Base-by-base conservation (phyloP, 2,797 vertebrate genomes). In the Gambelia wislizenii region DNA sequence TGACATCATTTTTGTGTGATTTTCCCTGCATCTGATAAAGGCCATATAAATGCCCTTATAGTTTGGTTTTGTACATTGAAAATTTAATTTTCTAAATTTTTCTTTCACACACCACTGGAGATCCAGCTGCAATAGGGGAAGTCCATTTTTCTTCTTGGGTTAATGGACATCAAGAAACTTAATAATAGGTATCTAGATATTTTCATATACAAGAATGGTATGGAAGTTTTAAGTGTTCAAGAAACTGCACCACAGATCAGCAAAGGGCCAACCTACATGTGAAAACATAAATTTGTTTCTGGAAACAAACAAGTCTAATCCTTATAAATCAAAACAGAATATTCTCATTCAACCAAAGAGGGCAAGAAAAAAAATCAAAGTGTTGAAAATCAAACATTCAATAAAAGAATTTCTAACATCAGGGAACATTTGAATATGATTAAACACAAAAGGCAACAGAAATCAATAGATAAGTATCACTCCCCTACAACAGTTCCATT, bases 311-410 rank as follows among this genome's bases (percentile, higher is more conserved):
- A 22, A 47, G 36, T 74, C 70, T 22, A 61, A 77, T 91, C 92
- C 70, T 61, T 91, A 36, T 93, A 92, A 89, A 70, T 86, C 12
- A 91, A 86, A 56, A 7, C 14, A 6, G 10, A 0, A n/a, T 9
- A 75, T 82, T 92, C 89, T 92, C 64, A 59, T 92, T 93, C 84
- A 91, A 8, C 86, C 64, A 84, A 70, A 76, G 1, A 84, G 30
- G 27, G n/a, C 78, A 89, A 92, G 86, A 20, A 91, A 93, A 92
- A 91, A 94, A 92, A 95, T 93, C 92, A 94, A 94, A 95, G 85
- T 54, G 36, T 75, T 89, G 87, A 56, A 92, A 70, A 90, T 89
- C 74, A 93, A 86, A 93, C 93, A 39, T 72, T 93, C 75, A 87
- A 70, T 87, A 91, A 93, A 94, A 94, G 33, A 0, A 84, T 90